Evolutionary conservation across 2,888 invertebrate genomes (phyloP).

Genomic region (Ecliptopera silaceata): DNA sequence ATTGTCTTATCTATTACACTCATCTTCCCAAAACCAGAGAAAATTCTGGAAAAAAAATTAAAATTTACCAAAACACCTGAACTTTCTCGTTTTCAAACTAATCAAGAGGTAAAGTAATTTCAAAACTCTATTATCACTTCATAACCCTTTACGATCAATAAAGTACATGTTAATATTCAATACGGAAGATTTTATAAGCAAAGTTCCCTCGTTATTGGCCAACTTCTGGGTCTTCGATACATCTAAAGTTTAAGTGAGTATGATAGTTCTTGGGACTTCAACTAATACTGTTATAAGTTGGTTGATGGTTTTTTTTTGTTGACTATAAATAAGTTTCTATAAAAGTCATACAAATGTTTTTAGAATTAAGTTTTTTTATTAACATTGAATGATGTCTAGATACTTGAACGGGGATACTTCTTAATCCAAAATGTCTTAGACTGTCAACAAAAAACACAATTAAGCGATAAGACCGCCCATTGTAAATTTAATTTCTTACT

Average conservation of each 20-base stretch:
- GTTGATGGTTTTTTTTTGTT: slow-evolving; percentile 14
- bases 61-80: slow-evolving; percentile 3
- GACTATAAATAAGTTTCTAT: background rate
- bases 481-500: too few species aligned
- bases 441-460: too few species aligned
- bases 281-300: slow-evolving; percentile 32
- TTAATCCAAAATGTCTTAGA: too few species aligned
- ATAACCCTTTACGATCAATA: slow-evolving; percentile 65
- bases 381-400: too few species aligned
- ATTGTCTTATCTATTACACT: too few species aligned
- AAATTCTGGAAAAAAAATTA: background rate
- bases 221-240: slow-evolving; percentile 53
- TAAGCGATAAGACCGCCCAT: too few species aligned
- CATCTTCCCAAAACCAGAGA: too few species aligned
- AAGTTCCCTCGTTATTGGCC: slow-evolving; percentile 69
- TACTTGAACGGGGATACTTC: too few species aligned
- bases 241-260: slow-evolving; percentile 38
- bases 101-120: slow-evolving; percentile 43
- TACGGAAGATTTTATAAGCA: slow-evolving; percentile 70
- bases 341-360: too few species aligned
- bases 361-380: too few species aligned
- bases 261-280: slow-evolving; percentile 33
- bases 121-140: slow-evolving; percentile 57
- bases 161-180: slow-evolving; percentile 75
- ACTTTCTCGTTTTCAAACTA: slow-evolving; percentile 44